Evolutionary conservation across 64 coral and sea anemone genomes (phyloP).

Genomic region (Montipora foliosa): DNA sequence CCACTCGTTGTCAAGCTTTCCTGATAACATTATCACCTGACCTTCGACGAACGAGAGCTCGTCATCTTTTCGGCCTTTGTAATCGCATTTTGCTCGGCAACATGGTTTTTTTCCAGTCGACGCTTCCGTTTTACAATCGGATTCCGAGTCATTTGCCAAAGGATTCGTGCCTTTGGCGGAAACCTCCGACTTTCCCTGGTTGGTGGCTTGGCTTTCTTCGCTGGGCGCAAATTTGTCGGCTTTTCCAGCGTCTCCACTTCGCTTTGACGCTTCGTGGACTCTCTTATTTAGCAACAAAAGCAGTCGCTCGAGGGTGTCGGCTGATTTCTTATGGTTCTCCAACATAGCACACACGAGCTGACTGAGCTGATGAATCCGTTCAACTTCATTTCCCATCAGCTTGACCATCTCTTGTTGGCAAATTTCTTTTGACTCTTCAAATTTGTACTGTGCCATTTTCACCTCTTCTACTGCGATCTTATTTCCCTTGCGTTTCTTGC

Average conservation of each 20-base stretch:
- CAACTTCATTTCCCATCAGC: constrained; percentile 82
- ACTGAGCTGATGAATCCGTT: constrained; percentile 88
- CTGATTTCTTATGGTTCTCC: constrained; percentile 93
- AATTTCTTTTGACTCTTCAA: constrained; percentile 86
- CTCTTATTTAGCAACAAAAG: constrained; percentile 82
- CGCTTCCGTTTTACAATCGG: constrained; percentile 23
- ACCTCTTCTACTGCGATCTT: constrained; percentile 85
- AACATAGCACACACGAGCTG: constrained; percentile 83
- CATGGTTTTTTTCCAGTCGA: constrained; percentile 48
- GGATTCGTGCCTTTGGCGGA: constrained; percentile 88
- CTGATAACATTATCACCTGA: constrained; percentile 78
- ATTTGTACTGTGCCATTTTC: constrained; percentile 90
- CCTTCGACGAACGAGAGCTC: constrained; percentile 79
- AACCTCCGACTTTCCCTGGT: constrained; percentile 56
- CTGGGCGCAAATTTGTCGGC: not conserved
- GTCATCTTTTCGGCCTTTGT: constrained; percentile 79
- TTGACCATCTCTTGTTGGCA: constrained; percentile 80
- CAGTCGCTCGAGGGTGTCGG: constrained; percentile 84
- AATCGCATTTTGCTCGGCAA: constrained; percentile 80
- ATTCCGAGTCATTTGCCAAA: constrained; percentile 75
- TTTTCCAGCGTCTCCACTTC: constrained; percentile 12
- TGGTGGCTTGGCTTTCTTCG: not conserved
- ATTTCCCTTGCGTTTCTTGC: constrained; percentile 91
- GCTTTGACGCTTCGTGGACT: constrained; percentile 64
- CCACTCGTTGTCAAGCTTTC: constrained; percentile 65